Evolutionary conservation across 2,888 invertebrate species (phyloP), one percentile per base, ranked within the genome.

Genomic region (Malacosoma neustria): DNA sequence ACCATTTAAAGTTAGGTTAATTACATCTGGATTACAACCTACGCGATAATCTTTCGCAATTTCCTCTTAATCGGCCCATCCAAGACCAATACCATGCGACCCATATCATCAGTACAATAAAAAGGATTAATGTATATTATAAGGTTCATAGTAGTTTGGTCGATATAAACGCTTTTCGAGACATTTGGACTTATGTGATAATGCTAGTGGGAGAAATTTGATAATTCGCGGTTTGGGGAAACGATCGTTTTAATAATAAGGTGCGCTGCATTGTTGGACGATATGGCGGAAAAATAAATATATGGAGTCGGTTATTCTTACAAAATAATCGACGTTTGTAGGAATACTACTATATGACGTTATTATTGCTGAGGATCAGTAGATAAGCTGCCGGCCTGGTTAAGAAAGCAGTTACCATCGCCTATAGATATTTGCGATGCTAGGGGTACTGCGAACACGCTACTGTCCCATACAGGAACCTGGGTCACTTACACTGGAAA

Each of bases 171-270:
- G 70, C 63, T 69, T 68, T 61, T 69, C 68, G 65, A 81, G 80
- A 84, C 79, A 81, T 79, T 81, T 77, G 77, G 77, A 79, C 79
- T 76, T 79, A 80, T 82, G 76, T 79, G 81, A 79, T 84, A 82
- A 82, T 82, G 52, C 72, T 79, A 74, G 68, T 64, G 61, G 57
- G 72, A 72, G 80, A 82, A 81, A 84, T 84, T 82, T 79, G 84
- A 84, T 85, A 84, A 85, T 85, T 77, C 76, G 72, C 73, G 80
- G 84, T 81, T 82, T 73, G 72, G 54, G 61, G 59, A 73, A 80
- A 77, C 73, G 80, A 73, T 75, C 73, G 61, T 76, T 82, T 84
- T 84, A 82, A 84, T 84, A 79, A 84, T 73, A 74, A 77, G 69
- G 69, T 67, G 56, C 67, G 71, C 72, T 69, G 66, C 66, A 72